Evolutionary conservation across 2,113 vertebrate species (phyloP).

Genomic region (Dermatemys mawii): DNA sequence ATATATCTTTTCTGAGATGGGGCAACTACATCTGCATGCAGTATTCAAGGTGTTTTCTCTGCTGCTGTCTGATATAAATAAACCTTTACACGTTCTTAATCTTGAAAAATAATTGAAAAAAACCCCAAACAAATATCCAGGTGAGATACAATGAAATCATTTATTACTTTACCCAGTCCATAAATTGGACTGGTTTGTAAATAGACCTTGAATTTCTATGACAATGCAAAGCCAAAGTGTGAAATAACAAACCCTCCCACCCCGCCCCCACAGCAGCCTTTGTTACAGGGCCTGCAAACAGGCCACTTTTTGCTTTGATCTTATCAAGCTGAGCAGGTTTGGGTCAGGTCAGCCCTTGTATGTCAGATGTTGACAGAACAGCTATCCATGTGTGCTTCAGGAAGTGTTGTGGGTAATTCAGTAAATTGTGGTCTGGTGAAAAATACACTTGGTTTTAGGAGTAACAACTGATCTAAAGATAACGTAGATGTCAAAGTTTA

Average conservation of each 20-base stretch:
- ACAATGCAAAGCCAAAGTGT: neutral
- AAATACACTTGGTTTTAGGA: neutral
- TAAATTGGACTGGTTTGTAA: neutral
- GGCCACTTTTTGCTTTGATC: rapidly evolving
- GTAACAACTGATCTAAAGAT: neutral
- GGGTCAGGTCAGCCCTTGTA: rapidly evolving
- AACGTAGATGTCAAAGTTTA: neutral
- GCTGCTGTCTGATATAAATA: neutral
- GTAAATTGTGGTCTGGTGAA: neutral
- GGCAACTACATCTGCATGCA: no score
- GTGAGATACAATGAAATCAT: neutral
- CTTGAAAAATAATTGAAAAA: neutral
- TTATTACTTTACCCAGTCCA: neutral
- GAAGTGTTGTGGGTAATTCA: neutral
- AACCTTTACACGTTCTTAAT: neutral
- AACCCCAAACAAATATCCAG: neutral
- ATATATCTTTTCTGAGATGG: no score
- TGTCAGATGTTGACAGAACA: neutral
- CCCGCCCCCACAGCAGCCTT: neutral
- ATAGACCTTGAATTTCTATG: neutral
- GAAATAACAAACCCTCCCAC: neutral
- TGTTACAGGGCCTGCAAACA: neutral
- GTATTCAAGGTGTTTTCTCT: neutral
- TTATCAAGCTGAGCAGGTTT: neutral
- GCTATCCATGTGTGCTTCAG: neutral